phyloP scores from a whole-genome alignment of 2,888 invertebrate species.

The Choreutis nemorana region DNA sequence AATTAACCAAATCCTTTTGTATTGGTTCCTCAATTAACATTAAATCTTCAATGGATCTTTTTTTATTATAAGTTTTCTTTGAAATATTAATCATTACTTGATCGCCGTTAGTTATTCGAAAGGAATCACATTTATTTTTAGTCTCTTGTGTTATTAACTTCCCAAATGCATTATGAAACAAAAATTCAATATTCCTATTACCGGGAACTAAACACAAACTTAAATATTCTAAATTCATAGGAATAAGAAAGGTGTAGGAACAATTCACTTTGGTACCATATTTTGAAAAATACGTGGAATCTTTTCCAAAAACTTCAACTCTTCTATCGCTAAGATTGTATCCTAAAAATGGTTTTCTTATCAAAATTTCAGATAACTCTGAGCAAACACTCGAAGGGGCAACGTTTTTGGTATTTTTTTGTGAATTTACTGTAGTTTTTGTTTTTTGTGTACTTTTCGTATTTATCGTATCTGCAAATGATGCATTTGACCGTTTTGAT shows the following conservation, averaged over 20 bases:
- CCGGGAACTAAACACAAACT: conserved; percentile 36
- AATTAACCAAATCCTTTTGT: too few relatives aligned
- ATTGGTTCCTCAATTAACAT: too few relatives aligned
- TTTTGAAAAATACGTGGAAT: conserved; percentile 40
- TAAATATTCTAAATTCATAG: conserved; percentile 40
- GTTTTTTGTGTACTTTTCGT: conserved; percentile 29
- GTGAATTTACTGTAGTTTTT: conserved; percentile 20
- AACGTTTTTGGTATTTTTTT: conserved; percentile 20
- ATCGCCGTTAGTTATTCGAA: conserved; percentile 40
- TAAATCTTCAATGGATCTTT: too few relatives aligned
- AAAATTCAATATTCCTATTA: conserved; percentile 38
- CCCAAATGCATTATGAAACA: conserved; percentile 41
- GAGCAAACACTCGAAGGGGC: conserved; percentile 10
- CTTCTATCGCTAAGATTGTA: conserved; percentile 49
- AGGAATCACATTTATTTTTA: conserved; percentile 33
- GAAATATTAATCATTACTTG: conserved; percentile 37
- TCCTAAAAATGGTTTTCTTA: conserved; percentile 35
- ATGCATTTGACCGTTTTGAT: conserved; percentile 19
- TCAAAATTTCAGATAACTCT: conserved; percentile 13
- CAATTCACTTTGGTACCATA: conserved; percentile 40
- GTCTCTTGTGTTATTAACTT: conserved; percentile 21
- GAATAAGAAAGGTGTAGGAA: conserved; percentile 40
- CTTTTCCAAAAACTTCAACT: conserved; percentile 51
- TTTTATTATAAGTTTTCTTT: conserved; percentile 28
- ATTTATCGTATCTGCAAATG: conserved; percentile 19